Evolutionary conservation across 2,888 invertebrate genomes (phyloP).

Genomic region (Amblyjoppa fuscipennis): DNA sequence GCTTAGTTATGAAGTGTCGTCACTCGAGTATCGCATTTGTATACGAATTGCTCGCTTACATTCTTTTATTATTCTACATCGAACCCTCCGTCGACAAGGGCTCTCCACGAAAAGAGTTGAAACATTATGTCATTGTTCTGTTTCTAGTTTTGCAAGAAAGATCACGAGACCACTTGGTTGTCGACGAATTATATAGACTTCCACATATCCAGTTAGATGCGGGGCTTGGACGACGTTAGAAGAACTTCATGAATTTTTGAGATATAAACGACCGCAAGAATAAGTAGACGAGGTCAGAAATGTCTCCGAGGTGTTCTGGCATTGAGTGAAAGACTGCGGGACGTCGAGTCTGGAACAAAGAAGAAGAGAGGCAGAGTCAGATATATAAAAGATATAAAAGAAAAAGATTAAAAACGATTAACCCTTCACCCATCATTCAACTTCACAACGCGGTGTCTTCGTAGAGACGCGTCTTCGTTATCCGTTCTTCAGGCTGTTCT

Average conservation of each 20-base stretch:
- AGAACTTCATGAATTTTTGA: constrained; percentile 9
- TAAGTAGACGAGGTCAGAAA: constrained; percentile 6
- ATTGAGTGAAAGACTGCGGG: constrained; percentile 44
- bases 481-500: constrained; percentile 55
- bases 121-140: constrained; percentile 27
- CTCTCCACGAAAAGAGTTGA: constrained; percentile 10
- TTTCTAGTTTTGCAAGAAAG: constrained; percentile 16
- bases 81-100: constrained; percentile 15
- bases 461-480: constrained; percentile 61
- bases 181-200: not conserved
- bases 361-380: constrained; percentile 23
- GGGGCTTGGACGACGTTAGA: not conserved
- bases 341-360: constrained; percentile 43
- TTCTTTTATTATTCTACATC: constrained; percentile 39
- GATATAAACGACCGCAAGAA: constrained; percentile 12
- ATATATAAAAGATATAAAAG: constrained; percentile 21
- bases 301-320: constrained; percentile 22
- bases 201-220: not conserved
- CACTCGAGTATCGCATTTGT: constrained; percentile 81
- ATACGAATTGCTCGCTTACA: constrained; percentile 82
- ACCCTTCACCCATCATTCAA: constrained; percentile 69
- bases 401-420: constrained; percentile 65
- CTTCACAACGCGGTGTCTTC: constrained; percentile 56
- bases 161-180: constrained; percentile 37
- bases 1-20: constrained; percentile 81